phyloP scores from a whole-genome alignment of 2,888 invertebrate species.

The Amphipyra tragopoginis region DNA sequence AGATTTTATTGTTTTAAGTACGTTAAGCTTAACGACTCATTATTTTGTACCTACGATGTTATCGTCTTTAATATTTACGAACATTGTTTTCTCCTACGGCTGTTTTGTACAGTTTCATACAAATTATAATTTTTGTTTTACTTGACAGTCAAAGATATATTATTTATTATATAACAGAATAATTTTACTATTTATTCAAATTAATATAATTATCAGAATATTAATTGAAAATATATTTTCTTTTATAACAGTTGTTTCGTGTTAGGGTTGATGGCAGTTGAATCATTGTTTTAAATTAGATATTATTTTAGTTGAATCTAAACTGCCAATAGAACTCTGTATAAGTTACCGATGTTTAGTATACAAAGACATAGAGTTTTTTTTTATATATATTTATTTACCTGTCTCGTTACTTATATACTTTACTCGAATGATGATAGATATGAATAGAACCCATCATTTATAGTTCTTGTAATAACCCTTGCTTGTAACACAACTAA shows the following conservation, averaged over 20 bases:
- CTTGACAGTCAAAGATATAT: constrained; percentile 79
- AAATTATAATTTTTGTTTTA: constrained; percentile 84
- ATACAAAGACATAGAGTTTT: constrained; percentile 82
- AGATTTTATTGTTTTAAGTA: constrained; percentile 82
- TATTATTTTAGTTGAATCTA: constrained; percentile 73
- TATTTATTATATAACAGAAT: constrained; percentile 79
- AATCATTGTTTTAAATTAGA: constrained; percentile 72
- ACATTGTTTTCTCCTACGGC: constrained; percentile 73
- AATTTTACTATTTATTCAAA: constrained; percentile 78
- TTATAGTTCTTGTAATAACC: constrained; percentile 84
- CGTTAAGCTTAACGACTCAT: constrained; percentile 80
- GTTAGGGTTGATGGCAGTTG: constrained; percentile 80
- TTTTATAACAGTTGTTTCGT: constrained; percentile 74
- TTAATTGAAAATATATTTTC: constrained; percentile 78
- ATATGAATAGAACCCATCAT: constrained; percentile 68
- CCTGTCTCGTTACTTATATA: constrained; percentile 65
- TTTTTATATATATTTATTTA: constrained; percentile 68
- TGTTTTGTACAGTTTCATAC: constrained; percentile 85
- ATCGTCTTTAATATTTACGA: constrained; percentile 74
- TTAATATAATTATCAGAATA: constrained; percentile 77
- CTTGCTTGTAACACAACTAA: constrained; percentile 90
- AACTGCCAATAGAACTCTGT: constrained; percentile 83
- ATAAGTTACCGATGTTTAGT: constrained; percentile 86
- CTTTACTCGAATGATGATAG: constrained; percentile 65
- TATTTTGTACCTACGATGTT: constrained; percentile 86